These are phyloP conservation scores for Apodemia zela DNA, from an alignment of 2,888 invertebrate species.

Conservation along the genomic window DNA sequence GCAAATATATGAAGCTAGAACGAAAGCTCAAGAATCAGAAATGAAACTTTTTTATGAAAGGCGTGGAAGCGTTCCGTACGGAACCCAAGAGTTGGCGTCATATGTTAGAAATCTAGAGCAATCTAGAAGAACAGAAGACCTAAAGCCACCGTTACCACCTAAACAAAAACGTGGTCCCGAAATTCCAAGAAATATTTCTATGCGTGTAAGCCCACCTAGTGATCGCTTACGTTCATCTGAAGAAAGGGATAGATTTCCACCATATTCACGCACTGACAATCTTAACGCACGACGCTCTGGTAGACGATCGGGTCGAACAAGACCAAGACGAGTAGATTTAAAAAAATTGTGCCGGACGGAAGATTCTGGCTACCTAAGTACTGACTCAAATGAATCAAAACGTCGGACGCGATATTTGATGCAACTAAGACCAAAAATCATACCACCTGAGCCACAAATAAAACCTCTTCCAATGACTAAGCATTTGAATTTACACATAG, in stretches of 20 bases:
- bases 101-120: constrained; percentile 59
- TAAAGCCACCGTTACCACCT: constrained; percentile 67
- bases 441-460: constrained; percentile 44
- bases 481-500: constrained; percentile 52
- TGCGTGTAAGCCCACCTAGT: constrained; percentile 54
- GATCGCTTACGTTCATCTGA: constrained; percentile 56
- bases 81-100: constrained; percentile 51
- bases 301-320: constrained; percentile 60
- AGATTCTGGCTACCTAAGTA: constrained; percentile 93
- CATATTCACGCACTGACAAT: constrained; percentile 55
- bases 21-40: constrained; percentile 62
- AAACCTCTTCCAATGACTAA: constrained; percentile 43
- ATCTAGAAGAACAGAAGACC: constrained; percentile 48
- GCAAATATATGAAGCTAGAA: constrained; percentile 89
- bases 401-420: constrained; percentile 68
- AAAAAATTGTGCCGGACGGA: constrained; percentile 73
- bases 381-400: constrained; percentile 86
- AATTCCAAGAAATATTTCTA: constrained; percentile 44
- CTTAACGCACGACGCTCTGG: constrained; percentile 61
- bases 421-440: constrained; percentile 60
- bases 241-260: constrained; percentile 60
- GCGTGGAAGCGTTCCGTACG: constrained; percentile 60
- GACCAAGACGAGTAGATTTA: constrained; percentile 62
- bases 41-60: constrained; percentile 50
- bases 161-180: constrained; percentile 56